Evolutionary conservation across 2,888 invertebrate genomes (phyloP).

Genomic region (Hirtodrosophila trivittata): DNA sequence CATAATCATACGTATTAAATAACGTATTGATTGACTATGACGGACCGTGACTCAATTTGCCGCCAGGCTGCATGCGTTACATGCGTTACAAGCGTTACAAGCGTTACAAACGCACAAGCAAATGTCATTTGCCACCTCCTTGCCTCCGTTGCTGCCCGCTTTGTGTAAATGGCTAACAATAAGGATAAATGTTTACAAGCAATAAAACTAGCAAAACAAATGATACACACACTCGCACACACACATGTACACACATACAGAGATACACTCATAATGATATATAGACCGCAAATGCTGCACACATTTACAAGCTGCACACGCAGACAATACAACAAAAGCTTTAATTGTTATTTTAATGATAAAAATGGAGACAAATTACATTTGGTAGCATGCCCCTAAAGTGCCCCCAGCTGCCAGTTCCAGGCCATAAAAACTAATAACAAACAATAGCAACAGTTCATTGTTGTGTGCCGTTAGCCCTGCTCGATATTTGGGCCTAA

Average conservation of each 20-base stretch:
- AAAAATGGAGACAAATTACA: constrained; percentile 78
- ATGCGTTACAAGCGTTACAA: constrained; percentile 20
- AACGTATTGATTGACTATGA: constrained; percentile 64
- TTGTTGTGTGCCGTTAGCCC: constrained; percentile 46
- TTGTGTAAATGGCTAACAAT: constrained; percentile 52
- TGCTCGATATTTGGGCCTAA: constrained; percentile 39
- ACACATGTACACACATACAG: constrained; percentile 16
- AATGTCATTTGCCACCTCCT: constrained; percentile 33
- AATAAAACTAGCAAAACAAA: constrained; percentile 67
- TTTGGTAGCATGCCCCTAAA: constrained; percentile 44
- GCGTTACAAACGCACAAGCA: constrained; percentile 28
- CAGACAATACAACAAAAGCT: constrained; percentile 58
- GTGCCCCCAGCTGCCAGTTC: constrained; percentile 1
- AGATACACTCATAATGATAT: constrained; percentile 49
- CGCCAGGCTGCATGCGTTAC: neutral
- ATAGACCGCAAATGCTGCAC: constrained; percentile 71
- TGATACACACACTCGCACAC: constrained; percentile 14
- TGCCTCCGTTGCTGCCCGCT: constrained; percentile 4
- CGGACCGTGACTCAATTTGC: constrained; percentile 36
- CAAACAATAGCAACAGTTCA: constrained; percentile 75
- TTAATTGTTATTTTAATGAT: constrained; percentile 79
- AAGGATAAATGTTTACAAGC: constrained; percentile 76
- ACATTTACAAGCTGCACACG: constrained; percentile 58
- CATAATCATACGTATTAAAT: constrained; percentile 64
- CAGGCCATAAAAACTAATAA: constrained; percentile 67